phyloP scores from a whole-genome alignment of 1,140 invertebrate species.

The Drosophila ficusphila region DNA sequence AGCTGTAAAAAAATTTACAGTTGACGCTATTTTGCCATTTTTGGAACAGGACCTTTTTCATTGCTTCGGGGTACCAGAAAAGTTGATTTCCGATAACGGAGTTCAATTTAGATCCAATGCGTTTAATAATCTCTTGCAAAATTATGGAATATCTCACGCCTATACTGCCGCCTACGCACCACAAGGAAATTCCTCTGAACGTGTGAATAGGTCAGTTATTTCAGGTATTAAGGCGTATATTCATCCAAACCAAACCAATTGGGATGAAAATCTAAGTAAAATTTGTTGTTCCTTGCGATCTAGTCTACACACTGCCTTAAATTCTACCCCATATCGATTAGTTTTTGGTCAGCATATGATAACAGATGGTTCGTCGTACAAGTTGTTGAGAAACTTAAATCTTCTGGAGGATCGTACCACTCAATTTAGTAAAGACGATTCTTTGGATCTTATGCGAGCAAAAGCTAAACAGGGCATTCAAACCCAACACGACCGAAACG shows the following conservation, averaged over 20 bases:
- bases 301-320: not conserved
- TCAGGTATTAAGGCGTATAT: not conserved
- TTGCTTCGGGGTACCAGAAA: constrained; percentile 4
- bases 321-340: not conserved
- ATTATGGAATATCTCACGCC: constrained; percentile 1
- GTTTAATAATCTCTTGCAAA: constrained; percentile 1
- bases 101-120: constrained; percentile 3
- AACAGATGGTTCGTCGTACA: not conserved
- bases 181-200: constrained; percentile 1
- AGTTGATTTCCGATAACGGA: constrained; percentile 4
- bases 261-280: not conserved
- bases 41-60: not conserved
- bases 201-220: not conserved
- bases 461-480: not conserved
- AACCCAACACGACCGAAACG: not conserved
- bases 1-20: constrained; percentile 5
- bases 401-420: constrained; percentile 4
- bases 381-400: not conserved
- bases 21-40: constrained; percentile 1
- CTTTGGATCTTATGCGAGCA: not conserved
- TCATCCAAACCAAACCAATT: not conserved
- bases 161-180: not conserved
- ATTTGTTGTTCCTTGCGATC: not conserved
- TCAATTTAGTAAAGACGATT: not conserved
- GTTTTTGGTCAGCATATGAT: constrained; percentile 4